These are phyloP conservation scores for Macrotis lagotis DNA, from an alignment of 2,113 vertebrate genomes.

Conservation along the genomic window DNA sequence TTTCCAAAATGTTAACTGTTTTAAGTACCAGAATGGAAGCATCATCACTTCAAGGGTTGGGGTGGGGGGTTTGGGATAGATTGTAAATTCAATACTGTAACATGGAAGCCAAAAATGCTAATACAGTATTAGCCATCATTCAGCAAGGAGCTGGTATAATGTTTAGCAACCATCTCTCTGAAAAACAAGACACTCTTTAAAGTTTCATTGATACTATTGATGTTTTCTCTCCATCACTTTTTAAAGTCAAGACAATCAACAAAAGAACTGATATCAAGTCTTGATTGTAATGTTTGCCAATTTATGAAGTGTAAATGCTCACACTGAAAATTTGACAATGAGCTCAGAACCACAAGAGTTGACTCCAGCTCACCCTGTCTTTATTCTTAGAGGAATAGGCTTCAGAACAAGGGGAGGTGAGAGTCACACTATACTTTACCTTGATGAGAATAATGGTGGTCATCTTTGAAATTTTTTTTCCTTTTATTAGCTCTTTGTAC, in stretches of 20 bases:
- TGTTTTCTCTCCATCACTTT: background rate
- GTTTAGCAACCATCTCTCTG: background rate
- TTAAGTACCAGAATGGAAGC: too few species aligned
- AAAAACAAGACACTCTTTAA: background rate
- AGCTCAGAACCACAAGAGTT: background rate
- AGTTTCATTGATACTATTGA: background rate
- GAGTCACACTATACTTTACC: background rate
- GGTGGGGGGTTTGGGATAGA: background rate
- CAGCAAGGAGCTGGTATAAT: background rate
- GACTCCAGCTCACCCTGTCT: background rate
- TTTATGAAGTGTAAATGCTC: background rate
- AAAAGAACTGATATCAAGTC: background rate
- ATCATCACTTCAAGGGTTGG: too few species aligned
- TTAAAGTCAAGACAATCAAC: background rate
- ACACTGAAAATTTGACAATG: background rate
- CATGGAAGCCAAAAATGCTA: background rate
- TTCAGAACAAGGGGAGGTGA: background rate
- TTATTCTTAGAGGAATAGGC: background rate
- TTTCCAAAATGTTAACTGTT: too few species aligned
- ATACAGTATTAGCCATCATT: background rate
- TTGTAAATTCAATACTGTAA: background rate
- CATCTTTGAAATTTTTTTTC: background rate
- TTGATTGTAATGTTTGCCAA: background rate
- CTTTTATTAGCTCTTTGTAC: background rate
- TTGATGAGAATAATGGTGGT: too few species aligned